A percentile compares a stretch with the other conserved stretches of the same genome.
Conservation (phyloP, 2,113 vertebrate species). For the Hippoglossus stenolepis region DNA sequence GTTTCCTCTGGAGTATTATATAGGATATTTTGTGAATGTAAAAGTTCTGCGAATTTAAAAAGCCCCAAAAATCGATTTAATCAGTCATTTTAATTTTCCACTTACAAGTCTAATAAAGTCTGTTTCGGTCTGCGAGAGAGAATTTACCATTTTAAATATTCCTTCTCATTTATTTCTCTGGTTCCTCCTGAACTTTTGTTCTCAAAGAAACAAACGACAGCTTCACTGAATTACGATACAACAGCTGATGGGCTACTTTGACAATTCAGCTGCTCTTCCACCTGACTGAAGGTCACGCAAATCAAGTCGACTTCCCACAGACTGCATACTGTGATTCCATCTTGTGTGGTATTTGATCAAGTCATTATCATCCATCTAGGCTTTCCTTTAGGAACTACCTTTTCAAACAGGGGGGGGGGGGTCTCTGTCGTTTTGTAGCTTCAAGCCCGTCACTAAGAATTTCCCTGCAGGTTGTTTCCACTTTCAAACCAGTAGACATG, state of each 20-base stretch:
- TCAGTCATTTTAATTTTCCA: background rate
- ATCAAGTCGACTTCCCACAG: slow-evolving; percentile 71
- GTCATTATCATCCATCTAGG: background rate
- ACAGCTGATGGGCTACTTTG: slow-evolving; percentile 40
- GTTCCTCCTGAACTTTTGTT: slow-evolving; percentile 2
- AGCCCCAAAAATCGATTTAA: background rate
- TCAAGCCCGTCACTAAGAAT: background rate
- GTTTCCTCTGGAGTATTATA: too few relatives aligned
- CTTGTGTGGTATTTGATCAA: slow-evolving; percentile 30
- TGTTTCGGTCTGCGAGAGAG: too few relatives aligned
- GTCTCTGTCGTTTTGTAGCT: slow-evolving; percentile 14
- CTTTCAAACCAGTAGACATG: background rate
- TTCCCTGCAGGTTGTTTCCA: background rate
- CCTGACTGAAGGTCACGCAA: slow-evolving; percentile 63
- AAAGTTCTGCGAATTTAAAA: too few relatives aligned
- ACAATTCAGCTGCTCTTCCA: slow-evolving; percentile 67
- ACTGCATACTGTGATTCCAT: slow-evolving; percentile 74
- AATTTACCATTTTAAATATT: too few relatives aligned
- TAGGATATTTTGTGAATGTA: too few relatives aligned
- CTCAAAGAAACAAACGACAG: background rate
- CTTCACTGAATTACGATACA: background rate
- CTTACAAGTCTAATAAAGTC: background rate
- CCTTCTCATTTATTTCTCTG: background rate
- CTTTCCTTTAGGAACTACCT: slow-evolving; percentile 21
- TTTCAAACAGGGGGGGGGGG: background rate